These are phyloP conservation scores for Oegoconia quadripuncta DNA, from an alignment of 2,888 invertebrate species.

Conservation along the genomic window DNA sequence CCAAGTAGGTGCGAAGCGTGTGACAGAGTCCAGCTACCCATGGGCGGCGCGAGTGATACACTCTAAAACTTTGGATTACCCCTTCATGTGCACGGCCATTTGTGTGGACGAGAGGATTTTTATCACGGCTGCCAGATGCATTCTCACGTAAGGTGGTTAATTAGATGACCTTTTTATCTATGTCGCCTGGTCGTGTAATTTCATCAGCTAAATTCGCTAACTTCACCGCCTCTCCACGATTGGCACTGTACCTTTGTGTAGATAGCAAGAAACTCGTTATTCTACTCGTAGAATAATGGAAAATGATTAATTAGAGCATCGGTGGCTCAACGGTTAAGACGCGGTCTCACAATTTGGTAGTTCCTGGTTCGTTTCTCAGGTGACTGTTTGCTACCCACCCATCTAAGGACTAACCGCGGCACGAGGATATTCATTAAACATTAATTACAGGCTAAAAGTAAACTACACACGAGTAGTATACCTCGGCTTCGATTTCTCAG, in stretches of 20 bases:
- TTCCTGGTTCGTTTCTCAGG: too few species aligned
- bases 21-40: slow-evolving; percentile 29
- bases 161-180: too few species aligned
- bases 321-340: too few species aligned
- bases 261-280: too few species aligned
- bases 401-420: background rate
- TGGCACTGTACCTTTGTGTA: too few species aligned
- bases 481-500: slow-evolving; percentile 21
- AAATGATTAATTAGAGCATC: too few species aligned
- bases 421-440: background rate
- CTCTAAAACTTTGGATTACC: slow-evolving; percentile 26
- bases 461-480: slow-evolving; percentile 40
- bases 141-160: slow-evolving; percentile 32
- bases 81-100: slow-evolving; percentile 48
- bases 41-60: slow-evolving; percentile 57
- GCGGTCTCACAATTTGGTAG: too few species aligned
- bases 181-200: too few species aligned
- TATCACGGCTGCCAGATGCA: slow-evolving; percentile 51
- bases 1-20: slow-evolving; percentile 29
- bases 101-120: slow-evolving; percentile 48
- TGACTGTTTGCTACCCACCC: too few species aligned
- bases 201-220: background rate
- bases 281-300: too few species aligned
- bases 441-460: slow-evolving; percentile 46
- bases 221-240: background rate